A percentile compares a stretch with the other conserved stretches of the same genome.
Evolutionary conservation across 92 coral and sea anemone species (phyloP).

Genomic region (Phenganax marumi): DNA sequence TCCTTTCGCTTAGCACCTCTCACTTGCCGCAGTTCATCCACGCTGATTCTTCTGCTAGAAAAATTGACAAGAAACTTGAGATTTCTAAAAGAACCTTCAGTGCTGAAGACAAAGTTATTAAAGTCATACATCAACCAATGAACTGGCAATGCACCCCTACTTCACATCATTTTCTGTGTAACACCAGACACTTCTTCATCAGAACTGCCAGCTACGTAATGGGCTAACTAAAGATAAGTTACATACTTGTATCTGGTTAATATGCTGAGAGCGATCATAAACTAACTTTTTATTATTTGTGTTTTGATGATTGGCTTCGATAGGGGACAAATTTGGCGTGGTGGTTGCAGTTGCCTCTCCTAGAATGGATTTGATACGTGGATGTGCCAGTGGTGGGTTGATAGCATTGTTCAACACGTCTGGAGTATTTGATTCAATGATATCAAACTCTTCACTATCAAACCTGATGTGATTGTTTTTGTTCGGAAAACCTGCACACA

Average conservation of each 20-base stretch:
- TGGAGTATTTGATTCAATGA: not conserved
- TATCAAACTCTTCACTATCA: conserved; percentile 60
- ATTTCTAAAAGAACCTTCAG: no score
- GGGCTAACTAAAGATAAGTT: no score
- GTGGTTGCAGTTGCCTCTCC: not conserved
- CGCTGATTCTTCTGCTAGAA: not conserved
- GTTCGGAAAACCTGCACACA: not conserved
- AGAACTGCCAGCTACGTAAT: no score
- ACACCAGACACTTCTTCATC: no score
- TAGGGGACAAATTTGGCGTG: conserved; percentile 32
- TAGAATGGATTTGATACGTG: not conserved
- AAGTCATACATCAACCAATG: no score
- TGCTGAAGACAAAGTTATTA: no score
- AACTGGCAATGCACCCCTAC: no score
- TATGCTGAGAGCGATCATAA: no score
- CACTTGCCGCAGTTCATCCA: not conserved
- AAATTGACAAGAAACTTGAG: not conserved
- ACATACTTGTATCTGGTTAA: not conserved
- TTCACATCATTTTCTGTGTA: no score
- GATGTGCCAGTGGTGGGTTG: not conserved
- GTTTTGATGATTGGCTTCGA: not conserved
- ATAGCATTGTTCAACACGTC: not conserved
- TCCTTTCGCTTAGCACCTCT: conserved; percentile 5
- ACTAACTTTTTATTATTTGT: not conserved
- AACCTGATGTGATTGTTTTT: conserved; percentile 68